Percentiles rank a stretch among this genome's conserved stretches.
Conservation (phyloP, 1,140 invertebrate species). For the Periplaneta americana region DNA sequence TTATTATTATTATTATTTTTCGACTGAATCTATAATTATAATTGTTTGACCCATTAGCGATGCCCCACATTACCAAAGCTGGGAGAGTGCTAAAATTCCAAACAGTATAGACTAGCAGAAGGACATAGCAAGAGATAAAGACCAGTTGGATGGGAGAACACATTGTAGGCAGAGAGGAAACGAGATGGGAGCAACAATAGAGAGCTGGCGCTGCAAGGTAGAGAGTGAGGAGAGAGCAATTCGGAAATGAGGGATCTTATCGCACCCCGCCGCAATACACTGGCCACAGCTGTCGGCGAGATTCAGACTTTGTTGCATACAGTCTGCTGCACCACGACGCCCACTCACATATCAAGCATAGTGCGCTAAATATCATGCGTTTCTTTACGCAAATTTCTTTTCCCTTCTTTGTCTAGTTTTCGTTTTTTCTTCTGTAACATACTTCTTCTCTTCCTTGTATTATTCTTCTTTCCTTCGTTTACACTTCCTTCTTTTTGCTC, state of each 20-base stretch:
- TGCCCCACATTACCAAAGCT: background rate
- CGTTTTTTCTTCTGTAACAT: too few relatives aligned
- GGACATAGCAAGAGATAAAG: background rate
- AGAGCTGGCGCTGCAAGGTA: background rate
- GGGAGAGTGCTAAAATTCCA: background rate
- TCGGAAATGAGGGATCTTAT: background rate
- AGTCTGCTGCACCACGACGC: background rate
- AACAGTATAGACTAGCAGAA: background rate
- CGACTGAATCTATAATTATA: too few relatives aligned
- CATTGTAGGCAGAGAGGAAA: background rate
- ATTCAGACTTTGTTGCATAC: background rate
- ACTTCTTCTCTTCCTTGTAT: too few relatives aligned
- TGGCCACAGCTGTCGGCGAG: background rate
- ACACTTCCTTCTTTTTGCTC: too few relatives aligned
- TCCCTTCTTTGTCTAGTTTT: too few relatives aligned
- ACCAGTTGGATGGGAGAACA: background rate
- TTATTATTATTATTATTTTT: too few relatives aligned
- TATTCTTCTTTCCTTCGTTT: too few relatives aligned
- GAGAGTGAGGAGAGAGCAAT: background rate
- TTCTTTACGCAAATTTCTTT: too few relatives aligned
- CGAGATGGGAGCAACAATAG: background rate
- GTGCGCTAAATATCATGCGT: too few relatives aligned
- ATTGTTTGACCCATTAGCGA: too few relatives aligned
- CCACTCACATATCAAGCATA: too few relatives aligned
- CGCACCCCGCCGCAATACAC: background rate